Base-by-base conservation (phyloP, 2,113 vertebrate species). In the Sinocyclocheilus rhinocerous region DNA sequence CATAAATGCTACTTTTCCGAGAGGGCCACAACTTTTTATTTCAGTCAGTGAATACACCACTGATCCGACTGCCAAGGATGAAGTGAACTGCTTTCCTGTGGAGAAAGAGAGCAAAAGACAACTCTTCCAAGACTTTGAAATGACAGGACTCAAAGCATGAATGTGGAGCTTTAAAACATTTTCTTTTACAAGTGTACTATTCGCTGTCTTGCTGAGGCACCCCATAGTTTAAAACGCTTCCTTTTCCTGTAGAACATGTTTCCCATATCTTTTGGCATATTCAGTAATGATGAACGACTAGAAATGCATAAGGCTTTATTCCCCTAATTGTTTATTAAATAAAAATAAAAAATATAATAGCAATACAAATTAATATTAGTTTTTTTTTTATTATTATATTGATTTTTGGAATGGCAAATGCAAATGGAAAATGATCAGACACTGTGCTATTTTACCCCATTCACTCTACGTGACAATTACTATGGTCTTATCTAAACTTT, bases 1-100 rank as follows among this genome's bases (percentile, higher is more conserved):
- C 73, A 77, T 67, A 73, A 85, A 83, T 36, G 65, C 39, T 84
- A 13, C 76, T 84, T 52, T 86, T 84, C 76, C 15, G 76, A 52
- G 22, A 15, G 29, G 26, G 59, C 70, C 29, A 29, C 61, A 50
- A 82, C 69, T 84, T 83, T 69, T 52, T n/a, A 50, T 82, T 84
- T 80, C 78, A 82, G 67, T 36, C 85, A 80, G 85, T 65, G 52
- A 26, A 65, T 24, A 77, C 22, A 55, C 18, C 79, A 85, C 70
- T 33, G 77, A 89, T 89, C 83, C 15, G n/a, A 59, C 48, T 70
- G 76, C 55, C 70, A 76, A 18, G 12, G 36, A 70, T 79, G 65
- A 13, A 24, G 15, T 20, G 52, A 82, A 75, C 29, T 33, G 42
- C 20, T 42, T 55, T 48, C 42, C 42, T 50, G 77, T 75, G 45